These are phyloP conservation scores for Epistrophella euchroma DNA, from an alignment of 2,888 invertebrate species.

Conservation along the genomic window DNA sequence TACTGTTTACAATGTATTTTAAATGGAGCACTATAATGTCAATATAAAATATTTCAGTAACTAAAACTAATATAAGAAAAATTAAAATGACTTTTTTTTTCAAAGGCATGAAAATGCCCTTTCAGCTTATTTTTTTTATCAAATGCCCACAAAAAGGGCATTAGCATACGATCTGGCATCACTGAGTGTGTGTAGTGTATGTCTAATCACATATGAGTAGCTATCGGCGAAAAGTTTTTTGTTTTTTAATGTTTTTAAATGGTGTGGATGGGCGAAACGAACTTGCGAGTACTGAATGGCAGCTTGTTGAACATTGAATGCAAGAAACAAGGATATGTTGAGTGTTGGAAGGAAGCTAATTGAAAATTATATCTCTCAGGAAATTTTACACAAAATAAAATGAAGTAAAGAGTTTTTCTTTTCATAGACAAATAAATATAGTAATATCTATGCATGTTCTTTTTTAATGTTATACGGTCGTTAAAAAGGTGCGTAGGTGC, in stretches of 20 bases:
- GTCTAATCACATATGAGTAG: constrained; percentile 37
- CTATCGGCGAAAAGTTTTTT: constrained; percentile 24
- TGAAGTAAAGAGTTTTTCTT: constrained; percentile 39
- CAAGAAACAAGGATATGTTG: constrained; percentile 45
- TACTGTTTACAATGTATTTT: too few species aligned
- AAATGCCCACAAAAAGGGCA: too few species aligned
- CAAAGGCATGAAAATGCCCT: too few species aligned
- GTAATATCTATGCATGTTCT: too few species aligned
- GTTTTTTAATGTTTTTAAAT: constrained; percentile 9
- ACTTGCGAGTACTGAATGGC: not conserved
- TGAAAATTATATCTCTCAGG: constrained; percentile 66
- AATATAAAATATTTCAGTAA: too few species aligned
- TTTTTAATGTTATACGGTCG: too few species aligned
- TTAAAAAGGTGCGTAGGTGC: not conserved
- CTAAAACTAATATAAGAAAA: too few species aligned
- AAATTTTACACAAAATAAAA: constrained; percentile 60
- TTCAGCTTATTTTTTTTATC: too few species aligned
- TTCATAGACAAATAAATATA: not conserved
- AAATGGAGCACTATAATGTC: too few species aligned
- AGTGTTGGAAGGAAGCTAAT: constrained; percentile 69
- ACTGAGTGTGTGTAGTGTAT: not conserved
- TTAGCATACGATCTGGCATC: too few species aligned
- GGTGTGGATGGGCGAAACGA: constrained; percentile 27
- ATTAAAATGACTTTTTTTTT: too few species aligned
- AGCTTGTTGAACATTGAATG: constrained; percentile 54